Base-by-base conservation (phyloP, 92 coral and sea anemone genomes). In the Paramuricea clavata region DNA sequence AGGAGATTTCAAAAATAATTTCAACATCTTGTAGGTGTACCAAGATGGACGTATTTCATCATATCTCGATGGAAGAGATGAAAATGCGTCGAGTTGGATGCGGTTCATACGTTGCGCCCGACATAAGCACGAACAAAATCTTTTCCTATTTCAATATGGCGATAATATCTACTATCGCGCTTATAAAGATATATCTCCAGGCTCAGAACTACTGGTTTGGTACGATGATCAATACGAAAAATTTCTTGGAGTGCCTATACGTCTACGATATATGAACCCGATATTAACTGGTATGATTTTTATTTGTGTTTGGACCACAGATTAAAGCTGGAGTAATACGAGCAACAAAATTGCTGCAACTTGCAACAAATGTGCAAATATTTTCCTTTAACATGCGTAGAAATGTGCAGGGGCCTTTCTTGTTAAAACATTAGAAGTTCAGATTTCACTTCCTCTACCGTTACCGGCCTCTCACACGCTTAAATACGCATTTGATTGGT, bases 221-320 rank as follows among this genome's bases (percentile, higher is more conserved):
- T 95, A 95, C 15, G 98, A 95, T 61, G 98, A 94, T 6, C 90
- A 83, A 12, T 96, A 96, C 69, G 90, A 93, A 10, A 93, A 91
- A 83, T 96, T 89, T 68, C 87, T 96, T 91, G 99, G 99, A n/a
- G 93, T 96, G n/a, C 99, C 99, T 30, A 57, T 94, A 35, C 94
- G 91, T 69, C 61, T 94, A 56, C 92, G 91, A 35, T 89, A 79
- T 33, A 47, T 79, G 25, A 79, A 39, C 35, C 71, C 73, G 17
- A 21, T 36, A 17, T 36, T 47, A 39, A 41, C 27, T n/a, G 84
- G 84, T 79, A 79, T 33, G 84, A 27, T 27, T 39, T 36, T 39
- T 39, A 39, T 4, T 39, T 10, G 44, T 39, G 44, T 39, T 39
- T n/a, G n/a, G n/a, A n/a, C n/a, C n/a, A n/a, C n/a, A n/a, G n/a